Evolutionary conservation across 1,140 invertebrate species (phyloP), one percentile per base, ranked within the genome.

Genomic region (Chrysomallon squamiferum): DNA sequence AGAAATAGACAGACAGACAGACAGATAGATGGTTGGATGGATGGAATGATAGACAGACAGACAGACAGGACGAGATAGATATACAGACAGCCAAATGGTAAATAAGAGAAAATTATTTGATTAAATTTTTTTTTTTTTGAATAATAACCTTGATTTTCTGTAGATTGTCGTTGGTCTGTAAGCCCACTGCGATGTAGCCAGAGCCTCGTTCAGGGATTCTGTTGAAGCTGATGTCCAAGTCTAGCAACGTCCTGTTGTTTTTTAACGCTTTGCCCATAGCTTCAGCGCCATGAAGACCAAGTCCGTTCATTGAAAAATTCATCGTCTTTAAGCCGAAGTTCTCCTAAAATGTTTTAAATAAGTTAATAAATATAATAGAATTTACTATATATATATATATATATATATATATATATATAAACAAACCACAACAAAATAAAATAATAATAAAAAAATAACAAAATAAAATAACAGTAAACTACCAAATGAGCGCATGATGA

Each of bases 281-380:
- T 54, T 71, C 68, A 25, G 78, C 69, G 6, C 78, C 80, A 18
- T 73, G 71, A 15, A 66, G 41, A n/a, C 71, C 72, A 38, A 82
- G 68, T 3, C 80, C 78, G 62, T 82, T 82, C 78, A 80, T 80
- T 2, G 72, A 66, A n/a, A 82, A 71, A 57, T 79, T 75, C 7
- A 82, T 47, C 52, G 59, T 69, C 27, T 72, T 69, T 18, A 82
- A 59, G 27, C 78, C 77, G 61, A 70, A 76, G 52, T 82, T 82
- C 63, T 80, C 79, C 80, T 82, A 15, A 38, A 38, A 38, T 38
- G 15, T 7, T 7, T 38, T 38, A 38, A 7, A 38, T 38, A 15
- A 7, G 15, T 38, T 15, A 38, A 15, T 38, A 38, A 38, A 5
- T 38, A 15, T 7, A 38, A 38, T 38, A 15, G 35, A 7, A 38